Base-by-base conservation (phyloP, 1,140 invertebrate species). In the Temnothorax nylanderi region DNA sequence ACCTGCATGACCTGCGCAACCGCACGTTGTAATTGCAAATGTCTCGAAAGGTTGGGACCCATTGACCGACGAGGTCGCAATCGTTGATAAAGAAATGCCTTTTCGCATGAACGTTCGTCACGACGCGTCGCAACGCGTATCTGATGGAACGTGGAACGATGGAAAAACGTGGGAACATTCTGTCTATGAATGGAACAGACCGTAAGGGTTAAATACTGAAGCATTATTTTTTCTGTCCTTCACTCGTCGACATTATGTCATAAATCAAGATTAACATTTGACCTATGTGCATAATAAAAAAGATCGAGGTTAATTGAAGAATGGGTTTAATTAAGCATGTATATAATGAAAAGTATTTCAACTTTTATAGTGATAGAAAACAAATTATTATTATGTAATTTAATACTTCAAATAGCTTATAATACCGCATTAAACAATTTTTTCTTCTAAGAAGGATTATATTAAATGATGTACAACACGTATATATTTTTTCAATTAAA, bases 21-120 rank as follows among this genome's bases (percentile, higher is more conserved):
- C 44, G 51, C 75, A 85, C 74, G 74, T 91, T 90, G 87, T 91
- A 91, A 88, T 89, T 88, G 86, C 87, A 87, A 92, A 91, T 89
- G 77, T 77, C 84, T 58, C 87, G 65, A 64, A 64, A 69, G 64
- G 41, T 86, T 84, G 71, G 16, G 56, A 21, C 49, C 51, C 60
- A 41, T 71, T 77, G 72, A 88, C 51, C 71, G 78, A 85, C 47
- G 82, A 80, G 60, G 76, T 56, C 82, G 21, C 16, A 71, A 26
- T 67, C 37, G 13, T 21, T 60, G 78, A 87, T 76, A 76, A 85
- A 69, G 78, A 65, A 84, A 84, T 54, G 18, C 34, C 47, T 64
- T 58, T 85, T 85, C 60, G 47, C 72, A 65, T 81, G 78, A 88
- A 32, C 78, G 77, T 82, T 62, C 47, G 82, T 89, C 86, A 89